A percentile compares a stretch with the other conserved stretches of the same genome.
Evolutionary conservation across 2,797 vertebrate species (phyloP).

Genomic region (Danio jaintianensis): DNA sequence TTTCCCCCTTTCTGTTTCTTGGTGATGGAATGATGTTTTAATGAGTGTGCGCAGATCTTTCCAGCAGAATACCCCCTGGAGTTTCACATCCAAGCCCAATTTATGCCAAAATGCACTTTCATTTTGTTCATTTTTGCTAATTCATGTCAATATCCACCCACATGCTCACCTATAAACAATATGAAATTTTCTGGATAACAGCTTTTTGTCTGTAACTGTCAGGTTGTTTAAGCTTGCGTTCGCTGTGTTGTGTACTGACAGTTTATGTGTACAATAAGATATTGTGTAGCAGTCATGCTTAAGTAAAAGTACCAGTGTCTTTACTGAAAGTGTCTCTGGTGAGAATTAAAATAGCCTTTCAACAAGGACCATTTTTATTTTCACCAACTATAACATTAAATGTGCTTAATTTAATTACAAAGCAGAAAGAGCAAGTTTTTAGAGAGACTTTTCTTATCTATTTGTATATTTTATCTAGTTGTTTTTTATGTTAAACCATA

Average conservation of each 20-base stretch:
- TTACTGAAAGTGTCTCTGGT: background rate
- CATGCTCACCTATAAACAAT: background rate
- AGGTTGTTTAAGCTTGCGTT: slow-evolving; percentile 6
- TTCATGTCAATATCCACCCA: slow-evolving; percentile 7
- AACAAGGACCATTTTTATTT: too few relatives aligned
- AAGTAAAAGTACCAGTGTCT: background rate
- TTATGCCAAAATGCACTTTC: slow-evolving; percentile 2
- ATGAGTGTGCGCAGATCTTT: slow-evolving; percentile 10
- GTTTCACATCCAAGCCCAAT: background rate
- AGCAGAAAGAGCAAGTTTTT: too few relatives aligned
- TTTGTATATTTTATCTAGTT: too few relatives aligned
- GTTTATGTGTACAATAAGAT: background rate
- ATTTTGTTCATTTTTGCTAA: background rate
- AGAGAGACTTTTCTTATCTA: too few relatives aligned
- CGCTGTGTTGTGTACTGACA: too few relatives aligned
- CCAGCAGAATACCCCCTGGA: background rate
- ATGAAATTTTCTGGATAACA: background rate
- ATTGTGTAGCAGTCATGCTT: background rate
- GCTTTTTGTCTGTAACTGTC: background rate
- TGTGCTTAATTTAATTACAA: too few relatives aligned
- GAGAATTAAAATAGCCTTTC: background rate
- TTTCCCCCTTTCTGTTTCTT: slow-evolving; percentile 33
- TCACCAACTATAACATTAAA: too few relatives aligned
- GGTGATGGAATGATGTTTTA: slow-evolving; percentile 35
- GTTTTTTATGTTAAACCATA: too few relatives aligned